Evolutionary conservation across 2,797 vertebrate genomes (phyloP), one percentile per base, ranked within the genome.

Genomic region (Ciconia nigra): DNA sequence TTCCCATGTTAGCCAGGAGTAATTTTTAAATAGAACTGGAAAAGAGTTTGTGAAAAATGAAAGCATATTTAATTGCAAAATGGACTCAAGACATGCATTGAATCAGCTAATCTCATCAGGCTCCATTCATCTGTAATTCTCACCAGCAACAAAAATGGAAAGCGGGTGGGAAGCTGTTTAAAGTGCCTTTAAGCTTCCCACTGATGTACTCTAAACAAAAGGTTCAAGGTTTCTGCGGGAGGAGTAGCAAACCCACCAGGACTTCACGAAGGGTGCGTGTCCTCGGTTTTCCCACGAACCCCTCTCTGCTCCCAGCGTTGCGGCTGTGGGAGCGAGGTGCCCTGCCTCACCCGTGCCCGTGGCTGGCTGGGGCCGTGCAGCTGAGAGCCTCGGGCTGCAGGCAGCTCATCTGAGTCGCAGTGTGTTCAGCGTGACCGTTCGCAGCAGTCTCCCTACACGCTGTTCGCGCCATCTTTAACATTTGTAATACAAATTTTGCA

Each of bases 181-280:
- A 35, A 89, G 59, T 2, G 52, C 58, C 44, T 39, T 77, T 57
- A 57, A 87, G 74, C 84, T 94, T 94, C 85, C 93, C 78, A 73
- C 71, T 78, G 82, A 49, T 25, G 49, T 35, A 79, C 80, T 87
- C 79, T 69, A 92, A 97, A 96, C 77, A 95, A 89, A 94, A 85
- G 62, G 84, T 84, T 92, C 79, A 90, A 74, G 78, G 83, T 92
- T 96, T 90, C 82, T 67, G 25, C 11, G 5, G 66, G 59, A 94
- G 55, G 74, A 95, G 82, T 65, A 90, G 92, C 88, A 83, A 95
- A 90, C 47, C 35, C 65, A 67, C 24, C 35, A 83, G 51, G 76
- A 81, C 59, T 78, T 87, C 44, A 65, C 3, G 7, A 81, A 63
- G 63, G 63, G 28, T 33, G 15, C 9, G 0, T 41, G 37, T 59